Evolutionary conservation across 64 coral and sea anemone species (phyloP), one percentile per base, ranked within the genome.

Genomic region (Actinia equina): DNA sequence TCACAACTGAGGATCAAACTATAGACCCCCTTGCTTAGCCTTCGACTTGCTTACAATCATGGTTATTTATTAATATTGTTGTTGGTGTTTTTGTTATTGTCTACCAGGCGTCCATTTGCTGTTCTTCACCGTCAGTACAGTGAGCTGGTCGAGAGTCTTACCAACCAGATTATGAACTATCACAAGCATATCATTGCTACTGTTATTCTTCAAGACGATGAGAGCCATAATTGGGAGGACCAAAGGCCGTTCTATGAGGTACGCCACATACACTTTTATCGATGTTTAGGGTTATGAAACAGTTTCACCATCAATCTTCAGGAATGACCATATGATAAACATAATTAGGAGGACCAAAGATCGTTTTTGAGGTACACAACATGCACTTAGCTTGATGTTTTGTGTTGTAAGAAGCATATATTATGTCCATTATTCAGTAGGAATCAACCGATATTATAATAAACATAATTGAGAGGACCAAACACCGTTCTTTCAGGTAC

Each of bases 221-320:
- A 93, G 20, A 98, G 96, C 59, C 93, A 98, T 60, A 94, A 98
- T 60, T 98, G 96, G 96, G 84, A 60, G 19, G 90, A 98, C 55
- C 88, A 90, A 5, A 98, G 91, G 60, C 89, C 93, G 61, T 98
- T 98, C 57, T 98, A 69, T 95, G 96, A 98, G 93, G 96, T 98
- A 90, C 26, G 26, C 26, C 44, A 51, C 65, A 67, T 26, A 0
- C 18, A 20, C n/a, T 23, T 23, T 58, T 25, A 18, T 76, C 19
- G 10, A 17, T 27, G 45, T 7, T 49, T 49, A 49, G 45, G 45
- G 2, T 49, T 49, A 49, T 4, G 45, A 49, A 49, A 49, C 45
- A n/a, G n/a, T n/a, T n/a, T n/a, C n/a, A n/a, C n/a, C 45, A 49
- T 49, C 2, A 49, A 7, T 4, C 45, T 4, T 2, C 7, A 49